Evolutionary conservation across 2,888 invertebrate species (phyloP).

Genomic region (Drosophila borealis): DNA sequence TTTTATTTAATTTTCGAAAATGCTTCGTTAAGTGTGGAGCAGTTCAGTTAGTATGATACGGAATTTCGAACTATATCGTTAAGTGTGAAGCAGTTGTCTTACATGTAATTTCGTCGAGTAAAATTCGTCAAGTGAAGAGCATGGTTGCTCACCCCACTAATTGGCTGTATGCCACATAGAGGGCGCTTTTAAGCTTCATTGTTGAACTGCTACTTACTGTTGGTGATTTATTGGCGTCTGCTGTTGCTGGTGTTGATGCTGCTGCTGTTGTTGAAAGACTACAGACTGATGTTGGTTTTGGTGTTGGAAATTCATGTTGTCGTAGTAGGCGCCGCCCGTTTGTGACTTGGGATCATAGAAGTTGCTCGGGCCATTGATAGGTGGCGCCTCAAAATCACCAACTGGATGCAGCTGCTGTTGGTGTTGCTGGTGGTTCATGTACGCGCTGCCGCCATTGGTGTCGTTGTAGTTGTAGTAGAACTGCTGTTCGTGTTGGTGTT

Average conservation of each 20-base stretch:
- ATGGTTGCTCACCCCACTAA: not conserved
- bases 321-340: conserved; percentile 78
- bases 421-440: conserved; percentile 75
- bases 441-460: conserved; percentile 72
- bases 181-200: not conserved
- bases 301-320: conserved; percentile 79
- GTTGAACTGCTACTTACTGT: conserved; percentile 56
- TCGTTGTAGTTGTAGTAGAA: conserved; percentile 82
- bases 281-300: conserved; percentile 72
- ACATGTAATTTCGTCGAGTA: not conserved
- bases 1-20: not conserved
- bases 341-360: conserved; percentile 83
- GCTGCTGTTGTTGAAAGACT: conserved; percentile 70
- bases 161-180: not conserved
- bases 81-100: conserved; percentile 9
- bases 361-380: conserved; percentile 76
- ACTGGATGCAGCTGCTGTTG: conserved; percentile 72
- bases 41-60: not conserved
- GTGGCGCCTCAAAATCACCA: conserved; percentile 80
- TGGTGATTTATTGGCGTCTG: conserved; percentile 64
- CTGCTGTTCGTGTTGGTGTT: conserved; percentile 78
- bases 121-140: not conserved
- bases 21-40: conserved; percentile 10
- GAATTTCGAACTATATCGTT: not conserved
- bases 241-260: conserved; percentile 61